A percentile compares a stretch with the other conserved stretches of the same genome.
Evolutionary conservation across 1,140 invertebrate genomes (phyloP).

Genomic region (Hestina assimilis): DNA sequence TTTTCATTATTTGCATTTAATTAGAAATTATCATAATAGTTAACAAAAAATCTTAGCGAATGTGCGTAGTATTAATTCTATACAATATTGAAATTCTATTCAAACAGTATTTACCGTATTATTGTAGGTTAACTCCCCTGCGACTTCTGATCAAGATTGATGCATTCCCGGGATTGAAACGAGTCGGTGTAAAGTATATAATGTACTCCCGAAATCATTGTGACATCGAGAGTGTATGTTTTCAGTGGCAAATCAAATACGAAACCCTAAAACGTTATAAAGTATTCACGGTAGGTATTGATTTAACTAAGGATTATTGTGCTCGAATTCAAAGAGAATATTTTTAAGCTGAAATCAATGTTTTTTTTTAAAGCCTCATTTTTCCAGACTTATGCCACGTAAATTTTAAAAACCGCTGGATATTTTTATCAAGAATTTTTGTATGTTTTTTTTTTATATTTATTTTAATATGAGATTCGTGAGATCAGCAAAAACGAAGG

Average conservation of each 20-base stretch:
- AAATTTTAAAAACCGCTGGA: too few relatives aligned
- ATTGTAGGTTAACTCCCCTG: slow-evolving; percentile 32
- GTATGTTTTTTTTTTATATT: too few relatives aligned
- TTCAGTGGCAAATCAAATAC: slow-evolving; percentile 22
- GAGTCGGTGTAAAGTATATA: slow-evolving; percentile 10
- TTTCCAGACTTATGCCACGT: too few relatives aligned
- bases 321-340: background rate
- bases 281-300: slow-evolving; percentile 17
- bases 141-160: slow-evolving; percentile 64
- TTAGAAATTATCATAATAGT: too few relatives aligned
- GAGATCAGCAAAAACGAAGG: too few relatives aligned
- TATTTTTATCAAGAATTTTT: too few relatives aligned
- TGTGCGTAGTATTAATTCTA: too few relatives aligned
- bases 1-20: too few relatives aligned
- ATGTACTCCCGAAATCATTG: slow-evolving; percentile 20
- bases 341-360: background rate
- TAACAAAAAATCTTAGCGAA: too few relatives aligned
- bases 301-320: slow-evolving; percentile 2
- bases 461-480: too few relatives aligned
- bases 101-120: slow-evolving; percentile 18
- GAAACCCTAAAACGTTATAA: slow-evolving; percentile 20
- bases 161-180: slow-evolving; percentile 29
- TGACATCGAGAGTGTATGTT: slow-evolving; percentile 13
- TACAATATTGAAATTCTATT: slow-evolving; percentile 19
- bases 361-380: too few relatives aligned